A percentile compares a stretch with the other conserved stretches of the same genome.
Conservation (phyloP, 2,888 invertebrate species). For the Heteromyza rotundicornis region DNA sequence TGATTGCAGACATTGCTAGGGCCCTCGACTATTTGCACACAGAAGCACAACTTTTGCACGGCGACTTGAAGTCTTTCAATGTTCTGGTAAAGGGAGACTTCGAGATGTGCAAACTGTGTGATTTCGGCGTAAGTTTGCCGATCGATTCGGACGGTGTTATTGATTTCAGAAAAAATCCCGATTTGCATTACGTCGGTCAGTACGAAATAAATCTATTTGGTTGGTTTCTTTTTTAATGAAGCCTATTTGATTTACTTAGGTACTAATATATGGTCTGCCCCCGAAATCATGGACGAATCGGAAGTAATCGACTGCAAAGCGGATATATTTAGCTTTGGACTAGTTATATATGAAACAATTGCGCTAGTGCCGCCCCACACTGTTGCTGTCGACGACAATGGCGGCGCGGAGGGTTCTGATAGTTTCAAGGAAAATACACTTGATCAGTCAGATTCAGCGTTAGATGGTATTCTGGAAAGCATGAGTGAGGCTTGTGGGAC, state of each 20-base stretch:
- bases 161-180: slow-evolving; percentile 65
- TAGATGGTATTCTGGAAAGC: slow-evolving; percentile 9
- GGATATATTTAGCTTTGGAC: slow-evolving; percentile 81
- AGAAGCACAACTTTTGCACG: slow-evolving; percentile 74
- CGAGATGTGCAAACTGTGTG: slow-evolving; percentile 78
- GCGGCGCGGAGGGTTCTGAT: slow-evolving; percentile 40
- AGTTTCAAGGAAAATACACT: slow-evolving; percentile 39
- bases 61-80: slow-evolving; percentile 85
- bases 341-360: slow-evolving; percentile 83
- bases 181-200: slow-evolving; percentile 69
- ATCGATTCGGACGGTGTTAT: slow-evolving; percentile 70
- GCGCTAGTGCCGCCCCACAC: slow-evolving; percentile 74
- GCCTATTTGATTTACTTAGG: slow-evolving; percentile 62
- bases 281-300: slow-evolving; percentile 73
- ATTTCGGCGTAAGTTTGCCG: slow-evolving; percentile 82
- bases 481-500: slow-evolving; percentile 65
- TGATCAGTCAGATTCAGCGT: slow-evolving; percentile 32
- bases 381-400: slow-evolving; percentile 43
- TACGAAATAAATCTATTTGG: neutral
- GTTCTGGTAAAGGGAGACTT: slow-evolving; percentile 79
- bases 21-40: slow-evolving; percentile 81
- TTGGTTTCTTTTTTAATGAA: neutral
- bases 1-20: slow-evolving; percentile 71
- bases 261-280: slow-evolving; percentile 80
- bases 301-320: slow-evolving; percentile 72